Evolutionary conservation across 53 echinoderm and acorn worm species (phyloP), one percentile per base, ranked within the genome.

Genomic region (Henricia sp.): DNA sequence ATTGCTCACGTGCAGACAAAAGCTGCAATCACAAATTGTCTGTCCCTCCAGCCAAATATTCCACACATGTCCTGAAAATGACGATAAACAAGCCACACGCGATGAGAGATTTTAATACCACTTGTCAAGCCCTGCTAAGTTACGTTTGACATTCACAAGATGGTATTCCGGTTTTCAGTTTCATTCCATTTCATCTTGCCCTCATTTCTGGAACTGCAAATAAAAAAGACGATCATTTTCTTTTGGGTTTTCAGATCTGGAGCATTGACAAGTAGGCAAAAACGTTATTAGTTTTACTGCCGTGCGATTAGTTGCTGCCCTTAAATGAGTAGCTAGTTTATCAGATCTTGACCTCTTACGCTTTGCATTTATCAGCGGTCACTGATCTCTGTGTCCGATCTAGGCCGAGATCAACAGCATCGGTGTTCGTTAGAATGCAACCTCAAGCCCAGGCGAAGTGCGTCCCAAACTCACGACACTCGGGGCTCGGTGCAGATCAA

Each of bases 381-480:
- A 74, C 23, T 56, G 57, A 36, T 38, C 74, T 74, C 30, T 68
- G 42, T 41, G 11, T 53, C 24, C 21, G 9, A 55, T 23, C 74
- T 56, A 6, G 74, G 74, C 13, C 57, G 56, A 58, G n/a, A 58
- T 8, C 53, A 53, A 58, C 26, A 23, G 26, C 27, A 58, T 8
- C 58, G 27, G 26, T n/a, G 25, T 25, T 24, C 8, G 58, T n/a
- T 23, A 3, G 58, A 25, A 13, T 58, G n/a, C 58, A 26, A 14
- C 4, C 13, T 53, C 27, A 13, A n/a, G 6, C 27, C 10, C 26
- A 58, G 50, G 51, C 26, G n/a, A n/a, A n/a, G 27, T 42, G 50
- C 32, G 28, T 36, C 52, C 34, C 54, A 30, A 23, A 37, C 50
- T 19, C 20, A 54, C 4, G 52, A 34, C 50, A 71, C 71, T 71